Base-by-base conservation (phyloP, 2,113 vertebrate genomes). In the Sorex araneus region DNA sequence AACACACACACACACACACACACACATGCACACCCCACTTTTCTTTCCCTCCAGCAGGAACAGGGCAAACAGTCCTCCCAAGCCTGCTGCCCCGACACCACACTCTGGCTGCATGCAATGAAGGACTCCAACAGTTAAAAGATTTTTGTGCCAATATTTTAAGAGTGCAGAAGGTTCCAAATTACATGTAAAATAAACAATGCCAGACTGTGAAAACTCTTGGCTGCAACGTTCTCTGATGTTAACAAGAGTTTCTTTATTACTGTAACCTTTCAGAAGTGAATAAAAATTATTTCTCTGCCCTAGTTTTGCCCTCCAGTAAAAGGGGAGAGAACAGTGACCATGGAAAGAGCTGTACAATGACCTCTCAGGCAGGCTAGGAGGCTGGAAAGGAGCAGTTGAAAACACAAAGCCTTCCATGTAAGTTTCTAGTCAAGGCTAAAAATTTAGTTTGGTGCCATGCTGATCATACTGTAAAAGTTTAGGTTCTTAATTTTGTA, bases 171-270 rank as follows among this genome's bases (percentile, higher is more conserved):
- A 98, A 98, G 98, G 98, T 98, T 98, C 98, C 98, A 98, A 98
- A 98, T 98, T 98, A 98, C 98, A 98, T 98, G 97, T 98, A 98
- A 98, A 98, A 98, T 97, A 98, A 98, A 98, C 98, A 98, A 98
- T 98, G 98, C 97, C 97, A 98, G 97, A 98, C 98, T 98, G 98
- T 98, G 98, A 98, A 98, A 98, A 97, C 97, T 98, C 96, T 97
- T 98, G 98, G 97, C 98, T 98, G 98, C 98, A 97, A 97, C 94
- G 97, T 95, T 97, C 98, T 97, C 97, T 97, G 97, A 98, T 97
- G 97, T 98, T 98, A 98, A 98, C 98, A 98, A 98, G 98, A 98
- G 98, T 97, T 97, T 97, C 98, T 98, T 98, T 98, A 98, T 98
- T 98, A 98, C 98, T 97, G 97, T 97, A 98, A 98, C 98, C 98